Evolutionary conservation across 2,113 vertebrate species (phyloP).

Genomic region (Tachuris rubrigastra): DNA sequence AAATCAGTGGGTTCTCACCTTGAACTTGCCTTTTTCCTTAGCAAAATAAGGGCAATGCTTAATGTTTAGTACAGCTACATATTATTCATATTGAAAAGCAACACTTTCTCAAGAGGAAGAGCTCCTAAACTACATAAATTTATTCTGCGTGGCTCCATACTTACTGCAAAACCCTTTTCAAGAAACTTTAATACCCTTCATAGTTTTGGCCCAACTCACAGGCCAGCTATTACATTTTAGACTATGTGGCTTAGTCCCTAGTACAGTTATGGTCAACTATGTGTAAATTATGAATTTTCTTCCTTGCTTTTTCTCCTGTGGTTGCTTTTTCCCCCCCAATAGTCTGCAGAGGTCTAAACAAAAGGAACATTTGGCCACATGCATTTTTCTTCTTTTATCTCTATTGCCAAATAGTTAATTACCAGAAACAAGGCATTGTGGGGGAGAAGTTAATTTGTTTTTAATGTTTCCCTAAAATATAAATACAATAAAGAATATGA

Average conservation of each 20-base stretch:
- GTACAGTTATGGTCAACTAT: neutral
- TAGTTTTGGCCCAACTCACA: neutral
- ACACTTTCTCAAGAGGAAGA: neutral
- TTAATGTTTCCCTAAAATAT: neutral
- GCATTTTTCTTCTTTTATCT: neutral
- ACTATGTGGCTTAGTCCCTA: neutral
- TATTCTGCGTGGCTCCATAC: neutral
- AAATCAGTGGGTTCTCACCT: neutral
- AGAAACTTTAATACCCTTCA: neutral
- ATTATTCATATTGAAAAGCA: neutral
- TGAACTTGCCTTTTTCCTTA: neutral
- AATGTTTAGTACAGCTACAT: neutral
- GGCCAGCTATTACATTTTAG: neutral
- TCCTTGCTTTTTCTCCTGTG: neutral
- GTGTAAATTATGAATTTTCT: neutral
- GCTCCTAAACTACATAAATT: neutral
- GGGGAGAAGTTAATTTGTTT: neutral
- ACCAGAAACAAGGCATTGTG: accelerated
- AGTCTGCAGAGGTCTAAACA: neutral
- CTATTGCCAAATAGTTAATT: neutral
- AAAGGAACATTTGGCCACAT: neutral
- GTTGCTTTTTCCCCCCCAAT: neutral
- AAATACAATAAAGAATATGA: neutral
- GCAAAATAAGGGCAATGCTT: neutral
- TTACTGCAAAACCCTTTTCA: neutral